These are phyloP conservation scores for Ciona savignyi DNA, from an alignment of 23 tunicate genomes.

Conservation along the genomic window DNA sequence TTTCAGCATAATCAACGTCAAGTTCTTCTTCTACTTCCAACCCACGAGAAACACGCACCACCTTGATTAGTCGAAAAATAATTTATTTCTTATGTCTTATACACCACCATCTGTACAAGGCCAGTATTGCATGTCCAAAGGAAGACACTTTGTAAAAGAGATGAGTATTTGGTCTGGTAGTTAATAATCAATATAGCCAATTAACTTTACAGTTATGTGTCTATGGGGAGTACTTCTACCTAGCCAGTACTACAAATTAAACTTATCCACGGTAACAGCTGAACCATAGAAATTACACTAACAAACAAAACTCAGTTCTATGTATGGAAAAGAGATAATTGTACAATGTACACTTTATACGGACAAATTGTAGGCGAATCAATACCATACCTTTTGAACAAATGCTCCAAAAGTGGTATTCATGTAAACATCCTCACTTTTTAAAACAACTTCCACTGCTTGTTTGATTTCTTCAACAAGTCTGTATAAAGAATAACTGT, in stretches of 20 bases:
- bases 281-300: background rate
- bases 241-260: background rate
- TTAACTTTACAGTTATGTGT: no score
- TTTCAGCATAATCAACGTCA: constrained; percentile 83
- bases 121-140: no score
- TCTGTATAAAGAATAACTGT: constrained; percentile 22
- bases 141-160: background rate
- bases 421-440: constrained; percentile 96
- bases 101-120: no score
- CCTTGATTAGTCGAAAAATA: constrained; percentile 18
- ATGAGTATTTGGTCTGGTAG: background rate
- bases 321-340: no score
- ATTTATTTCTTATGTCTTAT: background rate
- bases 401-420: constrained; percentile 74
- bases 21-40: constrained; percentile 81
- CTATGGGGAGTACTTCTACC: background rate
- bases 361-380: no score
- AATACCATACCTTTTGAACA: constrained; percentile 78
- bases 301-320: no score
- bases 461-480: constrained; percentile 88
- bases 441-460: constrained; percentile 57
- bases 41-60: constrained; percentile 78
- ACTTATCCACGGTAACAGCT: background rate
- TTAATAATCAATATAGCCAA: no score
- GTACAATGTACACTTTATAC: no score